Base-by-base conservation (phyloP, 2,113 vertebrate genomes). In the Glaucomys volans region DNA sequence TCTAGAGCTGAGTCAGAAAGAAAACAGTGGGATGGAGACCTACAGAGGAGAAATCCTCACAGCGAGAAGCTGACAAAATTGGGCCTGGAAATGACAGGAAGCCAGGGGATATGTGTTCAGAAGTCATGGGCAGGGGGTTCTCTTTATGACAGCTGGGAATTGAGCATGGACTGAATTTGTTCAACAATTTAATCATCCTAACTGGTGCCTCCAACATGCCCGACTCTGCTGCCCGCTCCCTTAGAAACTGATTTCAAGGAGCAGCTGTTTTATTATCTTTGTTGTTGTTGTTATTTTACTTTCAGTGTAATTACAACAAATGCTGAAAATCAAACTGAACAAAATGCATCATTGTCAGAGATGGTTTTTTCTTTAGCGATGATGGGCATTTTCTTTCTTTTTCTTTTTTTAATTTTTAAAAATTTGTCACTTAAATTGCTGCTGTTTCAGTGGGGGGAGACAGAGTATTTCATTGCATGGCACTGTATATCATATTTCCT, bases 391-490 rank as follows among this genome's bases (percentile, higher is more conserved):
- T 96, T 90, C 69, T 96, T 96, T 90, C 69, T 97, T 66, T 22
- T 7, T 14, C 54, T 14, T 24, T 42, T 42, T 67, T 54, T n/a
- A 69, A 69, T 62, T 62, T 79, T 79, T 79, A 79, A 79, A 50
- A 66, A 50, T 71, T 18, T 57, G 30, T 8, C 35, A 81, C 97
- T 96, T 97, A 97, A 96, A 98, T 97, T 82, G 50, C 94, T 97
- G 95, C 97, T 98, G 94, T 98, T 98, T 97, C 92, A 90, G 84
- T 67, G 42, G 17, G 59, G 94, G 26, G 59, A 82, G 37, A 44
- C 37, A 81, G 89, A 79, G 96, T 81, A 95, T 98, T 98, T 98
- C 98, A 98, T 98, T 98, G 97, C 95, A 97, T 2, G 4, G 86
- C 98, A 89, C 97, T 92, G 32, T 97, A 66, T 96, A 97, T 97